Evolutionary conservation across 2,113 vertebrate genomes (phyloP).

Genomic region (Cyrtonyx montezumae): DNA sequence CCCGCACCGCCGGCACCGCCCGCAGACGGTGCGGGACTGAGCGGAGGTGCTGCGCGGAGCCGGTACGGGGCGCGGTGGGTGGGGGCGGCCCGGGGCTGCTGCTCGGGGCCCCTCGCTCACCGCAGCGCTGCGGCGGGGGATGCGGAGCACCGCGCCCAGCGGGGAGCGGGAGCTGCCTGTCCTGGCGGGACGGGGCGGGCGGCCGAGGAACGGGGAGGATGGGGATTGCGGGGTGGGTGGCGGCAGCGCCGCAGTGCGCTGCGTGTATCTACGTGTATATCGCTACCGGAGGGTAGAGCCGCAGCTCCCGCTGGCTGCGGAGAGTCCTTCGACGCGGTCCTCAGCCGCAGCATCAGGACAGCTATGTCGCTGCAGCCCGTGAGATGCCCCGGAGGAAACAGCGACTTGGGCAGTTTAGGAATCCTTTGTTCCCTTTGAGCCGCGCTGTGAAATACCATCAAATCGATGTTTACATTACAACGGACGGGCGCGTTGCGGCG

Average conservation of each 20-base stretch:
- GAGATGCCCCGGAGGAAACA: neutral
- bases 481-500: neutral
- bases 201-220: neutral
- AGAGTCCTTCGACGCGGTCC: neutral
- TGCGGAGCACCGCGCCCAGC: too few species aligned
- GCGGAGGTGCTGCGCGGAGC: neutral
- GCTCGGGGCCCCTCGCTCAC: too few species aligned
- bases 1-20: neutral
- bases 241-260: neutral
- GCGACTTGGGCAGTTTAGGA: neutral
- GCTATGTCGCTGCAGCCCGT: rapidly evolving
- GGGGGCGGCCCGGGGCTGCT: too few species aligned
- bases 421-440: neutral
- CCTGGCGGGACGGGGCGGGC: too few species aligned
- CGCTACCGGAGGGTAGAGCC: too few species aligned
- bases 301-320: neutral
- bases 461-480: too few species aligned
- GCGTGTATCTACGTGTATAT: neutral
- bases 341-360: rapidly evolving
- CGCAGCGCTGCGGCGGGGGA: too few species aligned
- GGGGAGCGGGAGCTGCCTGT: too few species aligned
- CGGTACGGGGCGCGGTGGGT: neutral
- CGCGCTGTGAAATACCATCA: rapidly evolving
- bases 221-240: neutral
- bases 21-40: neutral